Evolutionary conservation across 2,888 invertebrate genomes (phyloP).

Genomic region (Nebria salina): DNA sequence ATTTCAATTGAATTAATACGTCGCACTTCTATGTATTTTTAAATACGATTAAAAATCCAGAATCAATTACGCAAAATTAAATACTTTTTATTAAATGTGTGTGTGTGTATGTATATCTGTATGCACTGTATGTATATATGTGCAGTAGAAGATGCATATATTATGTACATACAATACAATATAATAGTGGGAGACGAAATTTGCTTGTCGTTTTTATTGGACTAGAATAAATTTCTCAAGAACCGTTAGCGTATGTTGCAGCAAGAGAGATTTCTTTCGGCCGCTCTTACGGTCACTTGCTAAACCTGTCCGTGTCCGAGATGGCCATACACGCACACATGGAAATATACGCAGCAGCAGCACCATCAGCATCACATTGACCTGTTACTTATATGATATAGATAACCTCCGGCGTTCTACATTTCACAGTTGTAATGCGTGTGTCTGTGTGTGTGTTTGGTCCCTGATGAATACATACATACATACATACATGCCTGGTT

Average conservation of each 20-base stretch:
- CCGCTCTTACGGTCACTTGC: slow-evolving; percentile 48
- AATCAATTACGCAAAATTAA: no score
- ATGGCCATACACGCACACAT: neutral
- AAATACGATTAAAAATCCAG: no score
- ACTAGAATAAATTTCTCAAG: neutral
- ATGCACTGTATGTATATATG: neutral
- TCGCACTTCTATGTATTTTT: no score
- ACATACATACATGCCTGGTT: slow-evolving; percentile 18
- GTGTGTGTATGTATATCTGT: neutral
- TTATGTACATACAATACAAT: neutral
- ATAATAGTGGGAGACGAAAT: neutral
- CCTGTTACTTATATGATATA: slow-evolving; percentile 11
- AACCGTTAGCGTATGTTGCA: slow-evolving; percentile 5
- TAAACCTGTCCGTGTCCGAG: slow-evolving; percentile 48
- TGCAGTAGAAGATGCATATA: neutral
- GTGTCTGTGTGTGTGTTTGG: no score
- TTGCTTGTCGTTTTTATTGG: slow-evolving; percentile 3
- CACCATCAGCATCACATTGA: slow-evolving; percentile 22
- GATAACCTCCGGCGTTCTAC: slow-evolving; percentile 37
- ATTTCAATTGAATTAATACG: neutral
- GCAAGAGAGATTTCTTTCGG: slow-evolving; percentile 20
- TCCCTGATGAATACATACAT: no score
- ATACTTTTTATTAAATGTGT: no score
- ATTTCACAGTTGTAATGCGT: slow-evolving; percentile 11
- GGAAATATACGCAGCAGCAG: neutral